Base-by-base conservation (phyloP, 2,888 invertebrate genomes). In the Drosophila anceps region DNA sequence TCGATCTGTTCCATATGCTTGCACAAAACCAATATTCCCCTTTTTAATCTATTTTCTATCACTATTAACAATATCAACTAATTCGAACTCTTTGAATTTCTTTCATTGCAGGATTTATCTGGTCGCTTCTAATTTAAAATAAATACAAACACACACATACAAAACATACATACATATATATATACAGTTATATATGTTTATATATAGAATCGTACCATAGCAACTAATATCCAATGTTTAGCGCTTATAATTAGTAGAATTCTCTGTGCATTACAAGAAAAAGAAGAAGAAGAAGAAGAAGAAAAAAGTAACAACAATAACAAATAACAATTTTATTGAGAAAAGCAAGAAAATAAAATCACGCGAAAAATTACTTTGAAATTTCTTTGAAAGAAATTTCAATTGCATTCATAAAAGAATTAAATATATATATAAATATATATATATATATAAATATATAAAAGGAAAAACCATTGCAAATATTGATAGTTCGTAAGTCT, bases 121-220 rank as follows among this genome's bases (percentile, higher is more conserved):
- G 91, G 91, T 91, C 91, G 91, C 91, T 91, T 90, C 82, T 87
- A 73, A 87, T 86, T 77, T 90, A 88, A 85, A 74, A 73, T 73
- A 83, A 65, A 64, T 35, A 63, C 44, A 76, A 44, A 67, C 51
- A 71, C 46, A 76, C 43, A 66, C 50, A 73, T 33, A 72, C 66
- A 70, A 33, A 63, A 70, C 67, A 72, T 31, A 61, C 41, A 58
- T 59, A 79, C 70, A 73, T 79, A 50, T 18, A 50, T 50, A 48
- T 48, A 44, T 24, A 46, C 9, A 50, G 18, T 31, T n/a, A 31
- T 7, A 18, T 29, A 27, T 29, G 69, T 81, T 29, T 31, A 31
- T 31, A 50, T 18, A 71, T 50, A 68, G 67, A 69, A 63, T 77
- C 70, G 73, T 69, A 73, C 66, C 63, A 84, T 70, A 77, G 73